phyloP scores from a whole-genome alignment of 2,113 vertebrate species.

The Carlito syrichta region DNA sequence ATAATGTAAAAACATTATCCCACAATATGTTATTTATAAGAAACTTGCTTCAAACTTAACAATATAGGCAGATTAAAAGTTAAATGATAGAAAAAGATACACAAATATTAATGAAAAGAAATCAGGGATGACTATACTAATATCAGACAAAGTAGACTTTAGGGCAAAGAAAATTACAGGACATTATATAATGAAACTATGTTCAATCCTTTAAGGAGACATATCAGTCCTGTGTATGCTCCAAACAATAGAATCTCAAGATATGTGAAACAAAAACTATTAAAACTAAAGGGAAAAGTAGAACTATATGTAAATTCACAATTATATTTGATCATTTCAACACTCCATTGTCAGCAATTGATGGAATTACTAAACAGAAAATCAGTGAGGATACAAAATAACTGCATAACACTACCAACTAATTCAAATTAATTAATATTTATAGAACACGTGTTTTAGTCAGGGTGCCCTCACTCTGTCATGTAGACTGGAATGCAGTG shows the following conservation, averaged over 20 bases:
- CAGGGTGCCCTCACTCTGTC: no score
- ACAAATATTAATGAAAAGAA: neutral
- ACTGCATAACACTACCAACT: neutral
- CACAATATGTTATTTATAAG: neutral
- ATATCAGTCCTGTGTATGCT: neutral
- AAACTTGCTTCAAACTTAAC: neutral
- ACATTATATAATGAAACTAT: neutral
- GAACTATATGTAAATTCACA: neutral
- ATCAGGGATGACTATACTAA: neutral
- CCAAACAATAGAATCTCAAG: neutral
- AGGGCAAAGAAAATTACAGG: neutral
- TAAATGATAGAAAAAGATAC: neutral
- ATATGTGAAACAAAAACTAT: neutral
- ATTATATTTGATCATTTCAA: neutral
- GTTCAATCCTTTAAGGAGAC: neutral
- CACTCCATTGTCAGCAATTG: neutral
- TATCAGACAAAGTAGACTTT: neutral
- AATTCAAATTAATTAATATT: neutral
- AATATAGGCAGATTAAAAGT: neutral
- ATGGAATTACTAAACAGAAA: neutral
- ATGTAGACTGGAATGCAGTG: no score
- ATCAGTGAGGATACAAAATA: neutral
- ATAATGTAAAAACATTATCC: neutral
- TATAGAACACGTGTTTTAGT: no score
- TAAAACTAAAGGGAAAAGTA: neutral